phyloP scores from a whole-genome alignment of 1,140 invertebrate genomes.

The Euschistus heros region DNA sequence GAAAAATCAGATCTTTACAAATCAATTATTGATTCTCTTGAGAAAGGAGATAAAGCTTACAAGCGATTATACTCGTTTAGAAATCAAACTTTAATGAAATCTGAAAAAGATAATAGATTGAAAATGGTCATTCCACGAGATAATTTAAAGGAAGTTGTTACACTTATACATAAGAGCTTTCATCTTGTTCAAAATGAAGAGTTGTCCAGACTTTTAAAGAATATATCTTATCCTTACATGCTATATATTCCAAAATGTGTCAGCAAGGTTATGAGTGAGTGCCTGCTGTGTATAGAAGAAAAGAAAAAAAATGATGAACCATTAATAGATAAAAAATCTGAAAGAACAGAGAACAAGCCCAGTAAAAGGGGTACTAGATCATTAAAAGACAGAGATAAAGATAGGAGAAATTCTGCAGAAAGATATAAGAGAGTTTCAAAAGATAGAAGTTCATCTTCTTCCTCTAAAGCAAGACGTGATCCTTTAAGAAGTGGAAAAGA shows the following conservation, averaged over 20 bases:
- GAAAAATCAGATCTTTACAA: conserved; percentile 3
- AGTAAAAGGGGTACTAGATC: not conserved
- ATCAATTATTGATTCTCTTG: not conserved
- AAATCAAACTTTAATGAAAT: not conserved
- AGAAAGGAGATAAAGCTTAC: not conserved
- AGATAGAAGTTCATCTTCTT: too few relatives aligned
- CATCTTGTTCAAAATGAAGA: not conserved
- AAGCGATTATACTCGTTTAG: not conserved
- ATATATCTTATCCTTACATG: not conserved
- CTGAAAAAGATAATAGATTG: not conserved
- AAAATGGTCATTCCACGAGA: conserved; percentile 1
- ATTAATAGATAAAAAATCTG: not conserved
- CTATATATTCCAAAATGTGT: not conserved
- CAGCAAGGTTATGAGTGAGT: not conserved
- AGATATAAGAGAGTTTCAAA: too few relatives aligned
- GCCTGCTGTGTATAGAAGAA: not conserved
- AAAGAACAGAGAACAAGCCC: not conserved
- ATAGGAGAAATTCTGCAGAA: too few relatives aligned
- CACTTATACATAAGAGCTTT: not conserved
- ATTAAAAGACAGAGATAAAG: too few relatives aligned
- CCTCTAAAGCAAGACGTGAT: too few relatives aligned
- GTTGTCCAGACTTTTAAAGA: not conserved
- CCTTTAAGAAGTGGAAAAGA: too few relatives aligned
- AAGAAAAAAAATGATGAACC: not conserved
- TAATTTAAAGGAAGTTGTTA: not conserved